Percentiles rank a stretch among this genome's conserved stretches.
These are phyloP conservation scores for Cryptosula pallasiana DNA, from an alignment of 2,888 invertebrate genomes.

Conservation along the genomic window DNA sequence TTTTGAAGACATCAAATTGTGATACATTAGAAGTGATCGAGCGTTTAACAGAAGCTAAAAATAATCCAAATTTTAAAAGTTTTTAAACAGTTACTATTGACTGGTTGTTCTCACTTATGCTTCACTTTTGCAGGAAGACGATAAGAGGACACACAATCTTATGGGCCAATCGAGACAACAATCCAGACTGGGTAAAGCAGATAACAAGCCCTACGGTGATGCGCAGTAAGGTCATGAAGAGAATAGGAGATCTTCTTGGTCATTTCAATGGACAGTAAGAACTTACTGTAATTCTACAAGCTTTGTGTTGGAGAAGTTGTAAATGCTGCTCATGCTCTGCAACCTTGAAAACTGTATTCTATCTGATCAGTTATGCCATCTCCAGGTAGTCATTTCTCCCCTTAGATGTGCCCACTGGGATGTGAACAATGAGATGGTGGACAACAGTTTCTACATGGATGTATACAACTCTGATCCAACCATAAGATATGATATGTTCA, in stretches of 20 bases:
- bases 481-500: neutral
- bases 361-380: too few relatives aligned
- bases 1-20: too few relatives aligned
- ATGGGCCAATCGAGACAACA: constrained; percentile 23
- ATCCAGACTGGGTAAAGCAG: constrained; percentile 26
- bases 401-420: constrained; percentile 26
- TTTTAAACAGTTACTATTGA: neutral
- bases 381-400: too few relatives aligned
- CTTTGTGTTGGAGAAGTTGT: too few relatives aligned
- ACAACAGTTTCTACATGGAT: neutral
- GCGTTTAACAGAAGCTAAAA: too few relatives aligned
- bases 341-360: too few relatives aligned
- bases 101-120: neutral
- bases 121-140: constrained; percentile 25
- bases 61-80: neutral
- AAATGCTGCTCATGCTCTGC: too few relatives aligned
- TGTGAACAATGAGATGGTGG: constrained; percentile 25
- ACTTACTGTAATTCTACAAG: too few relatives aligned
- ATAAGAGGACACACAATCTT: constrained; percentile 27
- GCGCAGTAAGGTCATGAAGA: neutral
- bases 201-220: neutral
- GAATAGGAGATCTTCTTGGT: constrained; percentile 22
- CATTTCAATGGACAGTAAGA: constrained; percentile 27
- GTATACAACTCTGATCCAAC: neutral
- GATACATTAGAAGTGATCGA: too few relatives aligned